Base-by-base conservation (phyloP, 1,140 invertebrate genomes). In the Atta colombica region DNA sequence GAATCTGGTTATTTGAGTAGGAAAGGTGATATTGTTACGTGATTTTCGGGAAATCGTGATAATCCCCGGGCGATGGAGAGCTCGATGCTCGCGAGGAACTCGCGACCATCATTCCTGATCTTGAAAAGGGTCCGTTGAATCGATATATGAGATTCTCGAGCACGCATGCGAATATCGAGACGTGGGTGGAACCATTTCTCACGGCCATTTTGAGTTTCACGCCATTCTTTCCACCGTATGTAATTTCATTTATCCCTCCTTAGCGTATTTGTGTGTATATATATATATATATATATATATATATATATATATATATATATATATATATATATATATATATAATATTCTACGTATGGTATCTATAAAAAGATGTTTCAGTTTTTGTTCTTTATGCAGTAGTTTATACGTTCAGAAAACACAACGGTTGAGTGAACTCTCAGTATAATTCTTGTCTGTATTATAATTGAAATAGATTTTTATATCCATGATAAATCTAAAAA, bases 121-220 rank as follows among this genome's bases (percentile, higher is more conserved):
- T 25, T 84, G 39, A 90, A 90, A 80, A 60, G 72, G 77, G 77
- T 71, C 61, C 71, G 21, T 35, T 88, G 58, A 86, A 90, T 90
- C 89, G 82, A 90, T 90, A 90, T 55, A 60, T 35, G 35, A 71
- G 71, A 12, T 53, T 55, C n/a, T 77, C 72, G 51, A 91, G 60
- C 88, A 91, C 90, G 90, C 90, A 91, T 91, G 90, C 90, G 90
- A 91, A 25, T 60, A 91, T 91, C 21, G 61, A 61, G 81, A 87
- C 75, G 84, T 91, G 90, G 90, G 90, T 91, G 90, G 90, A 91
- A 90, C 78, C 80, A 63, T 68, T 77, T 88, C 80, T 74, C 77
- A 77, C 89, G 31, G 87, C 90, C 89, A 90, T 91, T 82, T 91
- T 91, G 55, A 85, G n/a, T 58, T 28, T 51, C 16, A n/a, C 71